phyloP scores from a whole-genome alignment of 2,888 invertebrate genomes.

The Achlya flavicornis region DNA sequence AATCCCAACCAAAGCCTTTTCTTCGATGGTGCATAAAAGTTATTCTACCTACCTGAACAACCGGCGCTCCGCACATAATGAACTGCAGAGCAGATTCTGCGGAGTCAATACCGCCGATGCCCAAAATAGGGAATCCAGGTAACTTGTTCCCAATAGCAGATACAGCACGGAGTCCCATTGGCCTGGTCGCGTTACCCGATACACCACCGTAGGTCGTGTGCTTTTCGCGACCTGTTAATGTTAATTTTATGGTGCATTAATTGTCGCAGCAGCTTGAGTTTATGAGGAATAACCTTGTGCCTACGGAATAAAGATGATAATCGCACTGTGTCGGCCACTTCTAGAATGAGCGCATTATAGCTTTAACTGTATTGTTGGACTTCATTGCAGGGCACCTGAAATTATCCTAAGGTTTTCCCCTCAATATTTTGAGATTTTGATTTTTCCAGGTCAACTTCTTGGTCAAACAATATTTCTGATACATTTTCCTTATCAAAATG shows the following conservation, averaged over 20 bases:
- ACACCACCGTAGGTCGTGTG: conserved; percentile 97
- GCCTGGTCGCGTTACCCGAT: conserved; percentile 96
- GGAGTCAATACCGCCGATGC: conserved; percentile 98
- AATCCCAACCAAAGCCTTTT: no score
- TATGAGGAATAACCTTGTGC: no score
- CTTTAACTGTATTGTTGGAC: no score
- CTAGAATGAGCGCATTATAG: no score
- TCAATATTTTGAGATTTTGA: no score
- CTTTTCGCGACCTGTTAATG: conserved; percentile 81
- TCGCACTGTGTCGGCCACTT: no score
- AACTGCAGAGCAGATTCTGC: conserved; percentile 98
- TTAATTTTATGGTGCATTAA: not conserved
- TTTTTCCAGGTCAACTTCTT: no score
- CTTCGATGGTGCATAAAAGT: not conserved
- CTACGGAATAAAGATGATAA: no score
- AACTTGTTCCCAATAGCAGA: conserved; percentile 93
- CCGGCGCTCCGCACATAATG: conserved; percentile 95
- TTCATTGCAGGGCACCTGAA: no score
- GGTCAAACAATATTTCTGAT: no score
- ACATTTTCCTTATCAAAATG: not conserved
- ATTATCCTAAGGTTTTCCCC: no score
- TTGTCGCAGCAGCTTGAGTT: no score
- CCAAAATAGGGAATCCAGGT: conserved; percentile 96
- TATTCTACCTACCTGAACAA: conserved; percentile 89
- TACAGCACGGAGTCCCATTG: conserved; percentile 96